Evolutionary conservation across 2,888 invertebrate genomes (phyloP), one percentile per base, ranked within the genome.

Genomic region (Pristionchus maxplancki): DNA sequence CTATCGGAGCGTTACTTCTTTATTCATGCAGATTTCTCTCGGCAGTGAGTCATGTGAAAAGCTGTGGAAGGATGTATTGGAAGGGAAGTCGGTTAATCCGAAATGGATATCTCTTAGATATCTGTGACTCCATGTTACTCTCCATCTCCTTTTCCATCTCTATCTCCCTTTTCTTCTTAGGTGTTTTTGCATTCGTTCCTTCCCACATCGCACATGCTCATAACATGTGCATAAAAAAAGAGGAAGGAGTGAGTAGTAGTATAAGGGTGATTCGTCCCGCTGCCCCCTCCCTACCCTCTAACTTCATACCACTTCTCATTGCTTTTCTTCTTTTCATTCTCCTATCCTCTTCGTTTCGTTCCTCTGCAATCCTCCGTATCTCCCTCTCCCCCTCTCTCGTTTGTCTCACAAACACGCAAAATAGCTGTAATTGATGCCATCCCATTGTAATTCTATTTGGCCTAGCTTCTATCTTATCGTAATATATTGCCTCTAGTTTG

Each of bases 21-120:
- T n/a, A n/a, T n/a, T n/a, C n/a, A n/a, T n/a, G 4, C 87, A 89
- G 89, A 81, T 89, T 28, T 64, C 71, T 0, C 67, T 89, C 20
- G 89, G 89, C 15, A 82, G 87, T 53, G 88, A 86, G 34, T 50
- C 86, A 17, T 50, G 88, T 8, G 89, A 89, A 17, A 89, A 85
- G 44, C 87, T 90, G 88, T 90, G 89, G 90, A 89, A 89, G 74
- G 90, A 90, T 81, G 71, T 90, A n/a, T 81, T 89, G 28, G 58
- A 81, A 20, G 87, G 88, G 6, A 89, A 87, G 37, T 78, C 87
- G 31, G 87, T 89, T 20, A 89, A 89, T 83, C 89, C 89, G 13
- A 85, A 87, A 31, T 89, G 89, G 89, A 31, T 89, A 6, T 71
- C 89, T 20, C 71, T 89, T 8, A 74, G 87, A 50, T 74, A 53